These are phyloP conservation scores for Malaclemys terrapin DNA, from an alignment of 2,113 vertebrate genomes.

Conservation along the genomic window DNA sequence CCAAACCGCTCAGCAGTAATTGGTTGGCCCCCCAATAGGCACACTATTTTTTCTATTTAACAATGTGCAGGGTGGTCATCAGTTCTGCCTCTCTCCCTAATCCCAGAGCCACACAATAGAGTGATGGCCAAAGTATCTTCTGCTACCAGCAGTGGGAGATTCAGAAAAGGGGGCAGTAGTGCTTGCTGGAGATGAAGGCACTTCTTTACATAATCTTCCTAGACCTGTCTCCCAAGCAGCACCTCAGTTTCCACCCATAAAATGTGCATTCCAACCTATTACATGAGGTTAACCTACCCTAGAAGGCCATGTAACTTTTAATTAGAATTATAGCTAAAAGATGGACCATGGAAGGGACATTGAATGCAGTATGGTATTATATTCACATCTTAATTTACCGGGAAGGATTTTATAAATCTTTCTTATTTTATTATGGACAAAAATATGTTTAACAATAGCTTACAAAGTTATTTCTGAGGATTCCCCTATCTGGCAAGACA, in stretches of 20 bases:
- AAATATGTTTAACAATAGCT: not conserved
- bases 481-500: not conserved
- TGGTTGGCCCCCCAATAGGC: conserved; percentile 64
- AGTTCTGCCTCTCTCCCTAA: conserved; percentile 56
- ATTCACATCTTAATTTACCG: not conserved
- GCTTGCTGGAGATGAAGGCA: not conserved
- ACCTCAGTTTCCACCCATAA: not conserved
- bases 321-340: not conserved
- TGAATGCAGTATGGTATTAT: not conserved
- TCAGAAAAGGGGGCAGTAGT: not conserved
- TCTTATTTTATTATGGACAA: not conserved
- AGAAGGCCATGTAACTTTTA: not conserved
- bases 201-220: not conserved
- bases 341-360: not conserved
- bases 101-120: conserved; percentile 58
- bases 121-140: conserved; percentile 54
- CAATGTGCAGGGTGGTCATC: conserved; percentile 64
- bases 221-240: not conserved
- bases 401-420: not conserved
- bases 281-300: not conserved
- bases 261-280: not conserved
- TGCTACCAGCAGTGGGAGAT: conserved; percentile 58
- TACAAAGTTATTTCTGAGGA: not conserved
- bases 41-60: conserved; percentile 69
- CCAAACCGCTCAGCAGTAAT: conserved; percentile 61